These are phyloP conservation scores for Gonatopus flavifemur DNA, from an alignment of 1,140 invertebrate species.

Conservation along the genomic window DNA sequence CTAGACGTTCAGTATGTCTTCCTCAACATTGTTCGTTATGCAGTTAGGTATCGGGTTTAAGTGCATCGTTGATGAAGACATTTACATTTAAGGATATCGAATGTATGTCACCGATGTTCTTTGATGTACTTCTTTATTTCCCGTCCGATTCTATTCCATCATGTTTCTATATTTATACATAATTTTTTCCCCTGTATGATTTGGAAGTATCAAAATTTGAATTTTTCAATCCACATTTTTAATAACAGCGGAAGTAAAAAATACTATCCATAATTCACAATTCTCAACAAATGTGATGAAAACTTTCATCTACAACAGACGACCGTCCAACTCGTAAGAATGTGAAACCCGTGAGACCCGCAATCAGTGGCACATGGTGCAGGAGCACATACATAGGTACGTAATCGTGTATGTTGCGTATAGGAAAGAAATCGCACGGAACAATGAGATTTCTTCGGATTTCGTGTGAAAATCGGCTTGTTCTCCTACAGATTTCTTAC, in stretches of 20 bases:
- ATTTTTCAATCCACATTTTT: too few species aligned
- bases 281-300: background rate
- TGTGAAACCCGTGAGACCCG: background rate
- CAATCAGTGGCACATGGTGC: constrained; percentile 4
- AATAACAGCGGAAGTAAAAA: too few species aligned
- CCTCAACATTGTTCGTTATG: background rate
- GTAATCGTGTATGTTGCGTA: background rate
- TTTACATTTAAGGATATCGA: background rate
- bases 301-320: background rate
- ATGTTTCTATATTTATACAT: constrained; percentile 13
- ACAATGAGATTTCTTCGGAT: constrained; percentile 20
- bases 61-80: background rate
- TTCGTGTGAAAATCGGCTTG: background rate
- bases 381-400: background rate
- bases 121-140: background rate
- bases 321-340: background rate
- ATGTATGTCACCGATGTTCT: background rate
- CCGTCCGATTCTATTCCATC: constrained; percentile 9
- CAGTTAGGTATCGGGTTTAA: background rate
- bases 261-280: background rate
- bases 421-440: constrained; percentile 11
- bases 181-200: too few species aligned
- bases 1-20: background rate
- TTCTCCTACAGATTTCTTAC: background rate
- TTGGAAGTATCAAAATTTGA: too few species aligned